A percentile compares a stretch with the other conserved stretches of the same genome.
These are phyloP conservation scores for Potamarius usumacintae DNA, from an alignment of 2,113 vertebrate species.

Conservation along the genomic window DNA sequence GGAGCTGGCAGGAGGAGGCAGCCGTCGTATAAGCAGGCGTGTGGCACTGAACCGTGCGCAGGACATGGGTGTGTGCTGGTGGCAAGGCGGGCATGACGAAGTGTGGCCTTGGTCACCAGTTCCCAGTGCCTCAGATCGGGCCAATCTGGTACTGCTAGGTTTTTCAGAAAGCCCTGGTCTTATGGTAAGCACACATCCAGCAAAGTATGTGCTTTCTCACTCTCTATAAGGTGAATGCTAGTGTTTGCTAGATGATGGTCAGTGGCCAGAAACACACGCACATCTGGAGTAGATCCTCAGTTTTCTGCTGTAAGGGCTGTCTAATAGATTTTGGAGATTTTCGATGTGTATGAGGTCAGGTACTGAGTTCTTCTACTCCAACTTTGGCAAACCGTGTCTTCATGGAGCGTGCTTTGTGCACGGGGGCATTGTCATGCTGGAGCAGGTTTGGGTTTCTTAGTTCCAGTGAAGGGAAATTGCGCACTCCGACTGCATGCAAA, in stretches of 20 bases:
- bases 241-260: neutral
- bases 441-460: no score
- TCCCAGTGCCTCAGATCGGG: conserved; percentile 76
- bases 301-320: neutral
- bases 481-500: no score
- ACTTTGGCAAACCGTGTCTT: no score
- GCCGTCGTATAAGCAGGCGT: conserved; percentile 70
- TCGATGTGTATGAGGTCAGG: neutral
- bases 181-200: conserved; percentile 75
- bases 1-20: conserved; percentile 74
- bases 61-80: conserved; percentile 88
- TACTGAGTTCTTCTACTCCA: neutral
- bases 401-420: no score
- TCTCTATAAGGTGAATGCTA: neutral
- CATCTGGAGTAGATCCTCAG: no score
- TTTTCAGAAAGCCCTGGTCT: conserved; percentile 77
- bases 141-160: conserved; percentile 84
- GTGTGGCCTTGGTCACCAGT: conserved; percentile 85
- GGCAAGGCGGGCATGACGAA: conserved; percentile 76
- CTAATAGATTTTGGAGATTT: neutral
- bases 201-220: neutral
- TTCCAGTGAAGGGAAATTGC: no score
- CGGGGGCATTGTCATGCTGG: no score
- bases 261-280: neutral
- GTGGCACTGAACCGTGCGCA: conserved; percentile 79